Base-by-base conservation (phyloP, 2,888 invertebrate genomes). In the Pandemis heparana region DNA sequence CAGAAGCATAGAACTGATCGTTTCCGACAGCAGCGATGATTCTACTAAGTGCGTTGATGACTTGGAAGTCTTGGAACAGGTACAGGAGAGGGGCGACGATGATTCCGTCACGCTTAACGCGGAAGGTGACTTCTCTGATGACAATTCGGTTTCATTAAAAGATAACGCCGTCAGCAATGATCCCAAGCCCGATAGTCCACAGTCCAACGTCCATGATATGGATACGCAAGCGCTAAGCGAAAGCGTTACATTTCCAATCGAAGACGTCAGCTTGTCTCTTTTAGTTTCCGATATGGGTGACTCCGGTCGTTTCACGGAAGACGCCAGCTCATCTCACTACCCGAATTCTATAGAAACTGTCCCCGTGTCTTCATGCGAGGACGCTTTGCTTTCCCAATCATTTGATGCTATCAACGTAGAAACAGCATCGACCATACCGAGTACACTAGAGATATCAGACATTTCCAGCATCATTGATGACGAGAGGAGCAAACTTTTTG, bases 31-130 rank as follows among this genome's bases (percentile, higher is more conserved):
- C 75, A 91, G 92, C 76, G 93, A 94, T 70, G 94, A 93, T 77
- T 93, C 93, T 64, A 94, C 94, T 3, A 90, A 93, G 82, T 94
- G 94, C 80, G 87, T 91, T 43, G 93, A 93, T 59, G 92, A 93
- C 74, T 82, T 90, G 43, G 93, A 92, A 75, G 92, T 92, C 74
- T 82, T 90, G 43, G 93, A 92, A 75, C 85, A 87, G 67, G 78
- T 89, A 78, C 86, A 87, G n/a, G 86, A 87, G 68, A 85, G 80
- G 73, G 87, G 87, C 60, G 81, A 81, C 60, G 88, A 90, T 70
- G 89, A 91, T 77, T 89, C 90, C 3, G 87, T 91, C 8, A 94
- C 93, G 7, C 84, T 94, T 3, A 93, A 93, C 77, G 92, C 91
- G 1, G 92, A 92, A 32, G 88, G 82, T 3, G 92, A 94, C 56